phyloP scores from a whole-genome alignment of 2,113 vertebrate genomes.

The Boulengerochromis microlepis region DNA sequence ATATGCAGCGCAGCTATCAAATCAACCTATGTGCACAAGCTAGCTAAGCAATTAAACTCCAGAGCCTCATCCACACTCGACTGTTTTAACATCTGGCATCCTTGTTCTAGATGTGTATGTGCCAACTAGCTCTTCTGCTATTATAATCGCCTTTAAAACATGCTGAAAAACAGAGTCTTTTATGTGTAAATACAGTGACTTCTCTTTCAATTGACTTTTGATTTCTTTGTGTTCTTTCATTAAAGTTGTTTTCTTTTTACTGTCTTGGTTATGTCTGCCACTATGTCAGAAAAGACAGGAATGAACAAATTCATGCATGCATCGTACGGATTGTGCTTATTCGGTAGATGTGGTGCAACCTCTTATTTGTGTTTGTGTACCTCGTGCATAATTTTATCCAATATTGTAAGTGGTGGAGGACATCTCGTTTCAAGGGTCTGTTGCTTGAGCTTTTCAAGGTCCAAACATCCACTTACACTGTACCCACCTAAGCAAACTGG shows the following conservation, averaged over 20 bases:
- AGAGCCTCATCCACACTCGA: constrained; percentile 24
- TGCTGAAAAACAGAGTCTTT: constrained; percentile 10
- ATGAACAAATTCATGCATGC: not conserved
- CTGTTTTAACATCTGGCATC: constrained; percentile 59
- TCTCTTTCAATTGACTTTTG: not conserved
- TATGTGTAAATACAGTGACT: not conserved
- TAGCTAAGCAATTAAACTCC: constrained; percentile 56
- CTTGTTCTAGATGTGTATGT: constrained; percentile 22
- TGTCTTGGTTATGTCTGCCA: not conserved
- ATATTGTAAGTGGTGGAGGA: not conserved
- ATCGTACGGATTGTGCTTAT: not conserved
- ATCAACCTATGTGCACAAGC: constrained; percentile 38
- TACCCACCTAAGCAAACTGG: not conserved
- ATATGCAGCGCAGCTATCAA: constrained; percentile 44
- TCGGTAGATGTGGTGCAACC: not conserved
- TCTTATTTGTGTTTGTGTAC: not conserved
- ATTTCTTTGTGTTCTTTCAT: not conserved
- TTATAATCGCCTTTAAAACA: constrained; percentile 31
- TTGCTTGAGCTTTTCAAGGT: not conserved
- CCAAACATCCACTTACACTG: not conserved
- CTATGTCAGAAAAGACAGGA: not conserved
- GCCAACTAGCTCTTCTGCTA: constrained; percentile 45
- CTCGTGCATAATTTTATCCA: not conserved
- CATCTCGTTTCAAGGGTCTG: not conserved
- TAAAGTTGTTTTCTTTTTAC: not conserved